phyloP scores from a whole-genome alignment of 2,888 invertebrate genomes.

The Prenolepis imparis region DNA sequence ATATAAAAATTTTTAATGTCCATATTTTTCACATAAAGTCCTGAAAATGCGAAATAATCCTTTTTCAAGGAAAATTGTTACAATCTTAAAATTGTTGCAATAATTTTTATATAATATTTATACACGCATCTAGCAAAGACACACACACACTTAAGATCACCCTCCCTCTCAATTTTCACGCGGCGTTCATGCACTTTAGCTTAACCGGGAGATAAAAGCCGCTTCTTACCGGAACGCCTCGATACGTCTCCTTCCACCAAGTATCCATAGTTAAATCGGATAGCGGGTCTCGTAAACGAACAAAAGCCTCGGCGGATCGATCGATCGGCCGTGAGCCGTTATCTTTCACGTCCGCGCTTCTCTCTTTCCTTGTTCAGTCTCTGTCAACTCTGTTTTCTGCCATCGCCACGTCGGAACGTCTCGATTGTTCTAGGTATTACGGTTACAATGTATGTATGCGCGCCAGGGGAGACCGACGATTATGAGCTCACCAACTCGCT shows the following conservation, averaged over 20 bases:
- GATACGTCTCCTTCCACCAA: conserved; percentile 70
- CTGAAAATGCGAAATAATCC: not conserved
- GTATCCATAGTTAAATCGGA: conserved; percentile 82
- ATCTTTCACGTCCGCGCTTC: conserved; percentile 82
- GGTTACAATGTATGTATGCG: conserved; percentile 44
- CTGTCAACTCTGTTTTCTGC: conserved; percentile 59
- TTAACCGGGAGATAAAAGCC: conserved; percentile 75
- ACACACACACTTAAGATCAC: not conserved
- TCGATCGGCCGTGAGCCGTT: conserved; percentile 82
- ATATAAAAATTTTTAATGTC: not conserved
- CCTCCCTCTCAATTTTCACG: conserved; percentile 26
- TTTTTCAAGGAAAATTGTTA: not conserved
- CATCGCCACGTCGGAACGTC: conserved; percentile 44
- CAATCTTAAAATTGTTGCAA: not conserved
- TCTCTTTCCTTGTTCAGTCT: conserved; percentile 72
- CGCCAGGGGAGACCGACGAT: conserved; percentile 43
- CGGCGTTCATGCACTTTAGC: conserved; percentile 72
- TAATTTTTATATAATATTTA: conserved; percentile 3
- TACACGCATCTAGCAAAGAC: not conserved
- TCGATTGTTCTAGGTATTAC: conserved; percentile 57
- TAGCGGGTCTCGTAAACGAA: conserved; percentile 77
- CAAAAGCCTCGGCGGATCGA: conserved; percentile 83
- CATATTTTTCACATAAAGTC: not conserved
- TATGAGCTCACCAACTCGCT: conserved; percentile 41
- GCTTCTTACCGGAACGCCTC: conserved; percentile 75